Base-by-base conservation (phyloP, 2,113 vertebrate genomes). In the Platysternon megacephalum region DNA sequence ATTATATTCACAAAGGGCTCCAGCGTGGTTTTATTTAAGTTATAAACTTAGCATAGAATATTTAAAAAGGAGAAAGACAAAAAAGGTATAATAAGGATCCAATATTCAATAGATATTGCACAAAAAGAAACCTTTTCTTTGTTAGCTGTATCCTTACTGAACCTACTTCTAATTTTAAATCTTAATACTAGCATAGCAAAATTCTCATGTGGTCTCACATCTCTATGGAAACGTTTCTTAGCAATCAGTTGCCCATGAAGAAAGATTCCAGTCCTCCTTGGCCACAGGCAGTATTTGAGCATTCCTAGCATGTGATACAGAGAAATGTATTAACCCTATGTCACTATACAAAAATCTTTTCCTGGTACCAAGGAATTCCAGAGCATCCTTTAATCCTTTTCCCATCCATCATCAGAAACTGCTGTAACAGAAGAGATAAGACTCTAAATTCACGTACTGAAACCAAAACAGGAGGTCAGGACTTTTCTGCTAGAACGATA, bases 141-240 rank as follows among this genome's bases (percentile, higher is more conserved):
- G 87, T n/a, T 24, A 95, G 32, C 22, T 90, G 35, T 84, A 95
- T 61, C 61, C 84, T 61, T 78, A 21, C 53, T n/a, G 11, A 91
- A 79, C 46, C 61, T 88, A 94, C 32, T 96, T 96, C 91, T 94
- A 93, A 95, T 84, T 95, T 87, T 90, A 96, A 93, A 95, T 90
- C 94, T 91, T 97, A 95, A 97, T 84, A 97, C 4, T 84, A 96
- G 82, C 91, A 93, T 89, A 98, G 22, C 26, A 98, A 95, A 95
- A 94, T 95, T 96, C 98, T 98, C 82, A 97, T 42, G 95, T 97
- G 96, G 98, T 97, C 97, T 98, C 91, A 88, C 82, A 97, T 98
- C 97, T 97, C 97, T 97, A 98, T 97, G 97, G 98, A 98, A 97
- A 98, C 97, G 80, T 88, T 94, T 97, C 97, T 98, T 85, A 98